Percentiles rank a stretch among this genome's conserved stretches.
These are phyloP conservation scores for Archocentrus centrarchus DNA, from an alignment of 2,113 vertebrate genomes.

Conservation along the genomic window DNA sequence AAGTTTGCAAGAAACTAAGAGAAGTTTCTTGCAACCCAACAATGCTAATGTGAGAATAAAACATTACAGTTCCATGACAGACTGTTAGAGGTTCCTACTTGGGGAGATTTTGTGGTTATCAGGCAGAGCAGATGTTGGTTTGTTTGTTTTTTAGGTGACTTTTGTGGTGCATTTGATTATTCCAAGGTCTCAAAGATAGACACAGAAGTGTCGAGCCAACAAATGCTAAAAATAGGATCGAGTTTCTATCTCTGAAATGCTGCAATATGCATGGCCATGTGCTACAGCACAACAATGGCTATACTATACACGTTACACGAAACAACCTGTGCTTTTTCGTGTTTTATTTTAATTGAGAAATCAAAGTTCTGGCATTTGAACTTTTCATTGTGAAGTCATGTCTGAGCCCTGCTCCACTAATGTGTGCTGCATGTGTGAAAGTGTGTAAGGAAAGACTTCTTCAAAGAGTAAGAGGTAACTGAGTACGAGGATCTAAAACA, in stretches of 20 bases:
- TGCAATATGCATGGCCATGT: slow-evolving; percentile 38
- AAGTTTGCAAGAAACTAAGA: not conserved
- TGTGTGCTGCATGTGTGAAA: slow-evolving; percentile 76
- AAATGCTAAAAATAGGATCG: not conserved
- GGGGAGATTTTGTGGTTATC: not conserved
- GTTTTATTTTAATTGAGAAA: slow-evolving; percentile 57
- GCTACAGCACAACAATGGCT: slow-evolving; percentile 36
- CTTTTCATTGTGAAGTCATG: slow-evolving; percentile 51
- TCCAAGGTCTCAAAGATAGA: not conserved
- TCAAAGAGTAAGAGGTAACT: slow-evolving; percentile 79
- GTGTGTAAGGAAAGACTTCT: slow-evolving; percentile 78
- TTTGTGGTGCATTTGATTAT: not conserved
- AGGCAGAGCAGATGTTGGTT: not conserved
- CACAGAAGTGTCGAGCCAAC: not conserved
- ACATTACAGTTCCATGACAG: not conserved
- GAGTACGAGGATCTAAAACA: slow-evolving; percentile 79
- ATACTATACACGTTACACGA: slow-evolving; percentile 11
- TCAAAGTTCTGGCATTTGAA: slow-evolving; percentile 62
- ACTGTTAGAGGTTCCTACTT: not conserved
- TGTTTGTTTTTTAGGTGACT: not conserved
- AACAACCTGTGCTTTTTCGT: slow-evolving; percentile 26
- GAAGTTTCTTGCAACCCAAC: not conserved
- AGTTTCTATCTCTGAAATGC: slow-evolving; percentile 43
- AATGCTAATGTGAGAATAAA: not conserved
- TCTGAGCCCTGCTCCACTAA: slow-evolving; percentile 58